Base-by-base conservation (phyloP, 92 coral and sea anemone species). In the Phenganax subtilis region DNA sequence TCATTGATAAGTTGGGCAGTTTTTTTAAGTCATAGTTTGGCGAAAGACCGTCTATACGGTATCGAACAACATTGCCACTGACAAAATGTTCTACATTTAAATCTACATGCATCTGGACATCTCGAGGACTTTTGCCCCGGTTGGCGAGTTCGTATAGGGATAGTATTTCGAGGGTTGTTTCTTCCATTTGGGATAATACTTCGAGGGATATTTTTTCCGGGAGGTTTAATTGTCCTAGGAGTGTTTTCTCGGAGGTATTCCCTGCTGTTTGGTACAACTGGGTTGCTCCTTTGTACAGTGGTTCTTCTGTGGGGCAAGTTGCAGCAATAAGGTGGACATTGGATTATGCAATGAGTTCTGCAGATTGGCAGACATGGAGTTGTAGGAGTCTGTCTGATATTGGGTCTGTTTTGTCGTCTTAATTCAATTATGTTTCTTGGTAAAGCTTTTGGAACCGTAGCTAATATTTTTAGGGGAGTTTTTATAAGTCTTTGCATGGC, bases 1-100 rank as follows among this genome's bases (percentile, higher is more conserved):
- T 61, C 28, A 14, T 17, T 61, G 28, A 7, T 14, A 69, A 6
- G 16, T 30, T 69, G 17, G 30, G 6, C 8, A 72, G 0, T 47
- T 14, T 16, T 31, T 70, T 14, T 51, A 72, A 47, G 65, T 14
- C 51, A 54, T 56, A 64, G 62, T 54, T 75, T 54, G 14, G 30
- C 25, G 47, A 12, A 78, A 6, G 82, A 14, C 28, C 82, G 82
- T 64, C 82, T 37, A 53, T 78, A 78, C 8, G 82, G 72, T 27
- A 78, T 28, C 3, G 10, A 29, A 64, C 82, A 78, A 63, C 82
- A 78, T 47, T 64, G 53, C 82, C 82, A 78, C 9, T 71, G 82
- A 54, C 82, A 78, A 27, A 59, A 44, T 3, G 82, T 78, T 78
- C 73, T 78, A 29, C 82, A 78, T 51, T 78, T 78, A 9, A n/a